Percentiles rank a stretch among this genome's conserved stretches.
phyloP scores from a whole-genome alignment of 1,140 invertebrate genomes.

The Heliothis virescens region DNA sequence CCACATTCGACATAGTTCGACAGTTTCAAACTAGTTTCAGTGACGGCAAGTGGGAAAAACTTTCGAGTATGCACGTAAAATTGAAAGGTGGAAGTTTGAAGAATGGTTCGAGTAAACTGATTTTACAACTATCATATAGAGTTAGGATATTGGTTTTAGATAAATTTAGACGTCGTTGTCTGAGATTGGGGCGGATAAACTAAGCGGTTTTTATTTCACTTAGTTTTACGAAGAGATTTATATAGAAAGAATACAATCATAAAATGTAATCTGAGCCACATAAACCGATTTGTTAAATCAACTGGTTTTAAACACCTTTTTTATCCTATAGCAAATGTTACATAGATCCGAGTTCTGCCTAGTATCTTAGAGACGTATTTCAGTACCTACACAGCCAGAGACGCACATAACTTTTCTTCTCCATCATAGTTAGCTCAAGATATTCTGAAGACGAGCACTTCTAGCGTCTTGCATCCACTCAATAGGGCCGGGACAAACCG shows the following conservation, averaged over 20 bases:
- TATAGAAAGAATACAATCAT: not conserved
- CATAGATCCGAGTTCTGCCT: too few relatives aligned
- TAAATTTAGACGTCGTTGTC: not conserved
- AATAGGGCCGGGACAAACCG: slow-evolving; percentile 25
- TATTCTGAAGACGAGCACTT: not conserved
- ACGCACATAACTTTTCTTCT: too few relatives aligned
- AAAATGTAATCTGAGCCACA: too few relatives aligned
- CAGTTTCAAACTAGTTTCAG: slow-evolving; percentile 37
- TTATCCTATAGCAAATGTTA: too few relatives aligned
- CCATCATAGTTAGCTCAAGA: too few relatives aligned
- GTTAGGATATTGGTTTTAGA: slow-evolving; percentile 34
- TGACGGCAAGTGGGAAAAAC: slow-evolving; percentile 21
- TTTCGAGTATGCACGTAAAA: slow-evolving; percentile 44
- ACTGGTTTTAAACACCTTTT: not conserved
- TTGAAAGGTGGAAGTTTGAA: slow-evolving; percentile 44
- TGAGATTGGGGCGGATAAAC: not conserved
- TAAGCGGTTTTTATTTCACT: not conserved
- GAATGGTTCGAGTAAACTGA: slow-evolving; percentile 21
- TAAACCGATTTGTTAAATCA: not conserved
- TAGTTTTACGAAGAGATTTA: not conserved
- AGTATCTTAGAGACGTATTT: too few relatives aligned
- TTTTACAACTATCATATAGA: slow-evolving; percentile 28
- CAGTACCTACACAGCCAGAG: too few relatives aligned
- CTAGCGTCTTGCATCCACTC: not conserved
- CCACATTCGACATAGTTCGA: slow-evolving; percentile 17